These are phyloP conservation scores for Synanthedon tipuliformis DNA, from an alignment of 2,888 invertebrate genomes.

Conservation along the genomic window DNA sequence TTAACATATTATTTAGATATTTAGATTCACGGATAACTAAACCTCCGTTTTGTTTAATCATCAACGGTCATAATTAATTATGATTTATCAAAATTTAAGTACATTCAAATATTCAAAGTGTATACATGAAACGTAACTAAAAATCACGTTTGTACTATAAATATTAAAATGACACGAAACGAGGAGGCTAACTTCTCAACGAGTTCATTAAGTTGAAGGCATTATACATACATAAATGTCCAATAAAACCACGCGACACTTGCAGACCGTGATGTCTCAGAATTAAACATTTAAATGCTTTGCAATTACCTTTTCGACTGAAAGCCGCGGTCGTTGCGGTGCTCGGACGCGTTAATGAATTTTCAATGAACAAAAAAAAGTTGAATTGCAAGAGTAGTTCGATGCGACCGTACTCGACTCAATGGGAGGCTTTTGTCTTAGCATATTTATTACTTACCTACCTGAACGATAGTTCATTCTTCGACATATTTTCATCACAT, in stretches of 20 bases:
- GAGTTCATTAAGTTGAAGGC: conserved; percentile 40
- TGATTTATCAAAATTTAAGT: no score
- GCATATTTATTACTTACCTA: no score
- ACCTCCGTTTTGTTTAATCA: no score
- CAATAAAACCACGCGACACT: conserved; percentile 38
- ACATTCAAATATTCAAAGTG: no score
- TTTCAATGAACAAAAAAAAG: conserved; percentile 17
- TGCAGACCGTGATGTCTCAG: conserved; percentile 25
- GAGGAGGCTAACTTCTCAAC: conserved; percentile 10
- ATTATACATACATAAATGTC: conserved; percentile 11
- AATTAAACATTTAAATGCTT: conserved; percentile 47
- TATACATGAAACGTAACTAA: no score
- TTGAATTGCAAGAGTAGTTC: neutral
- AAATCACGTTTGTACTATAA: no score
- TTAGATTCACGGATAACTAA: no score
- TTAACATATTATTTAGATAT: no score
- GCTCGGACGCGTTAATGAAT: conserved; percentile 39
- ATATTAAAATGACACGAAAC: neutral
- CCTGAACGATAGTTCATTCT: no score
- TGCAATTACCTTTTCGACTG: conserved; percentile 46
- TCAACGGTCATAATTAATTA: no score
- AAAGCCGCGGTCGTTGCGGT: conserved; percentile 42
- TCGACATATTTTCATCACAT: no score
- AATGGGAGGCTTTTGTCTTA: neutral
- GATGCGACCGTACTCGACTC: neutral